Conservation (phyloP, 2,888 invertebrate species). For the Habrosyne pyritoides region DNA sequence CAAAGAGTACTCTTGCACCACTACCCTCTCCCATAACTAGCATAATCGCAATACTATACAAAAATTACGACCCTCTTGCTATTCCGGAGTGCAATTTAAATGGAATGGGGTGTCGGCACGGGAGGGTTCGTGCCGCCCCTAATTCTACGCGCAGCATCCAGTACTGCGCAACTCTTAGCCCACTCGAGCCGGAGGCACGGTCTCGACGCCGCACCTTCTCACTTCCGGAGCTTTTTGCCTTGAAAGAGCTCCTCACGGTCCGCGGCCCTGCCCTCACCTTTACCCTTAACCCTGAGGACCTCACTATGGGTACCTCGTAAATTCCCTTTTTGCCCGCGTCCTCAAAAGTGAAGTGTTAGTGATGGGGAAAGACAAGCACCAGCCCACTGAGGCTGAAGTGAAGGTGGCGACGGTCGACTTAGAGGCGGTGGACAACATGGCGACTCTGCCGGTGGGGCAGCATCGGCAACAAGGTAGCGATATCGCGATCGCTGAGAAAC, state of each 20-base stretch:
- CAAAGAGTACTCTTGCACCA: constrained; percentile 35
- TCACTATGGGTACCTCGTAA: constrained; percentile 50
- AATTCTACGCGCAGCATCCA: constrained; percentile 71
- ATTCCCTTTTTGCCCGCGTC: constrained; percentile 18
- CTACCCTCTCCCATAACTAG: constrained; percentile 34
- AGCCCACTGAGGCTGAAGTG: constrained; percentile 87
- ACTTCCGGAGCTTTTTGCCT: constrained; percentile 68
- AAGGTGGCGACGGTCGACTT: constrained; percentile 95
- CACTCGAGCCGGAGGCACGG: constrained; percentile 62
- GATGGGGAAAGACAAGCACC: constrained; percentile 81
- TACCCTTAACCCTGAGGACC: constrained; percentile 55
- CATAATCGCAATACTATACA: constrained; percentile 40
- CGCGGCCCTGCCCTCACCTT: constrained; percentile 53
- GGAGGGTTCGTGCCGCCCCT: constrained; percentile 73
- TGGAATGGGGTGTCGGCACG: constrained; percentile 59
- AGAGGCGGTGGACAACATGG: constrained; percentile 94
- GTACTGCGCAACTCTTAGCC: constrained; percentile 76
- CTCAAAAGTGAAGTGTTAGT: constrained; percentile 42
- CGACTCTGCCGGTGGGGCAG: constrained; percentile 93
- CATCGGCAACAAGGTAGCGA: constrained; percentile 87
- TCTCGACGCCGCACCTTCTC: constrained; percentile 62
- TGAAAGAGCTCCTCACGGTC: constrained; percentile 50
- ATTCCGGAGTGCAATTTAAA: constrained; percentile 63
- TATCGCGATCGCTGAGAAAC: constrained; percentile 90
- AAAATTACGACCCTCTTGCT: constrained; percentile 62